Conservation (phyloP, 2,113 vertebrate species). For the Grus americana region DNA sequence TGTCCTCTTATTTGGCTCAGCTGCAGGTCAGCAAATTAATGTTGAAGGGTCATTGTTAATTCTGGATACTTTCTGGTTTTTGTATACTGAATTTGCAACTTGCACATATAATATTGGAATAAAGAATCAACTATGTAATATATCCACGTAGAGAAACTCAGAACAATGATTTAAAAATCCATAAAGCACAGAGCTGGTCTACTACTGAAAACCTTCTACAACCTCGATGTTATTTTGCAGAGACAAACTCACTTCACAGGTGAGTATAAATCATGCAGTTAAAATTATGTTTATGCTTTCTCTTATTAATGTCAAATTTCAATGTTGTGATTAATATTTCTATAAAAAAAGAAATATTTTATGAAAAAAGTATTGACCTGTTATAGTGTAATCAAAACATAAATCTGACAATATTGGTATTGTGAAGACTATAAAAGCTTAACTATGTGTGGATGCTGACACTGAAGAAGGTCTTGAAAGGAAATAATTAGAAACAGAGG, state of each 20-base stretch:
- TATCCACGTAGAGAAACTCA: background rate
- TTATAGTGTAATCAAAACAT: background rate
- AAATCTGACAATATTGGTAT: background rate
- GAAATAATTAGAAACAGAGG: slow-evolving; percentile 2
- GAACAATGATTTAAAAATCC: background rate
- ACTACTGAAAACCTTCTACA: background rate
- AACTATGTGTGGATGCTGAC: background rate
- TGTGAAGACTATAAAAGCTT: background rate
- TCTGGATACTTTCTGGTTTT: background rate
- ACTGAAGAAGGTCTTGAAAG: background rate
- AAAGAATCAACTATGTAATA: background rate
- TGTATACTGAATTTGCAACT: background rate
- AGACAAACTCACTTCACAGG: background rate
- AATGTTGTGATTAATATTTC: background rate
- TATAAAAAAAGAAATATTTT: background rate
- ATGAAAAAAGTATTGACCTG: background rate
- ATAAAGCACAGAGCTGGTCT: background rate
- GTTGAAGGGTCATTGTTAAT: background rate
- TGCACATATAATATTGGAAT: background rate
- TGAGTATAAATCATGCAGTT: background rate
- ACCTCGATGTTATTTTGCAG: background rate
- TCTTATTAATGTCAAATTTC: background rate
- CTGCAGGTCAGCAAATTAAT: background rate
- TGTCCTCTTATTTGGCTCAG: background rate
- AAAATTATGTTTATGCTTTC: fast-evolving